phyloP scores from a whole-genome alignment of 2,888 invertebrate genomes.

The Tortrix viridana region DNA sequence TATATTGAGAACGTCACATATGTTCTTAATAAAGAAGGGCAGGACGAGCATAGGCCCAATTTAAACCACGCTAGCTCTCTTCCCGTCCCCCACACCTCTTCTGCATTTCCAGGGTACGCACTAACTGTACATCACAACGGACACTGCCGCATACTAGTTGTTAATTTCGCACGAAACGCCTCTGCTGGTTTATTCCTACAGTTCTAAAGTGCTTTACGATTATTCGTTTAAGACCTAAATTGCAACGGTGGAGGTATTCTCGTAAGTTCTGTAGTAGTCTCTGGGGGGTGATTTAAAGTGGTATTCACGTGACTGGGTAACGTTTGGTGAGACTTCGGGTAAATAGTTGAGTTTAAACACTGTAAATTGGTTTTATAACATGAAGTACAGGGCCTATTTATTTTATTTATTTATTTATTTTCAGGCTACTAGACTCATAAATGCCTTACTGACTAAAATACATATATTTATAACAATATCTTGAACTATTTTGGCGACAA shows the following conservation, averaged over 20 bases:
- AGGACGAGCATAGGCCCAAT: no score
- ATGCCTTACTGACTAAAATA: no score
- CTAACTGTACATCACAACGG: constrained; percentile 59
- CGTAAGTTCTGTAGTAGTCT: constrained; percentile 9
- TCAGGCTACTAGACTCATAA: no score
- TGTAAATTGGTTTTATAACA: constrained; percentile 25
- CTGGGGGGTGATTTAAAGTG: constrained; percentile 59
- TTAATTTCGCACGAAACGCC: constrained; percentile 67
- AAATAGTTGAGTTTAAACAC: constrained; percentile 23
- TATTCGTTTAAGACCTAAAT: constrained; percentile 21
- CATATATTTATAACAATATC: no score
- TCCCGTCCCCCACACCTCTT: constrained; percentile 34
- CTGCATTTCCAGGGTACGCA: constrained; percentile 54
- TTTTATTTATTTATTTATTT: no score
- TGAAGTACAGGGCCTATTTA: no score
- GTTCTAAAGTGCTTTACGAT: constrained; percentile 35
- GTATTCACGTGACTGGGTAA: constrained; percentile 50
- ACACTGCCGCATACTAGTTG: constrained; percentile 52
- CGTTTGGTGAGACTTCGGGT: constrained; percentile 44
- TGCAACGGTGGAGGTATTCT: constrained; percentile 7
- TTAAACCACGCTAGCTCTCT: constrained; percentile 28
- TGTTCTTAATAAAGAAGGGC: no score
- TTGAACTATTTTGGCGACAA: no score
- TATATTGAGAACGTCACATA: no score
- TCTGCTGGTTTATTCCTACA: constrained; percentile 64